Evolutionary conservation across 2,888 invertebrate genomes (phyloP), one percentile per base, ranked within the genome.

Genomic region (Stegana nigrithorax): DNA sequence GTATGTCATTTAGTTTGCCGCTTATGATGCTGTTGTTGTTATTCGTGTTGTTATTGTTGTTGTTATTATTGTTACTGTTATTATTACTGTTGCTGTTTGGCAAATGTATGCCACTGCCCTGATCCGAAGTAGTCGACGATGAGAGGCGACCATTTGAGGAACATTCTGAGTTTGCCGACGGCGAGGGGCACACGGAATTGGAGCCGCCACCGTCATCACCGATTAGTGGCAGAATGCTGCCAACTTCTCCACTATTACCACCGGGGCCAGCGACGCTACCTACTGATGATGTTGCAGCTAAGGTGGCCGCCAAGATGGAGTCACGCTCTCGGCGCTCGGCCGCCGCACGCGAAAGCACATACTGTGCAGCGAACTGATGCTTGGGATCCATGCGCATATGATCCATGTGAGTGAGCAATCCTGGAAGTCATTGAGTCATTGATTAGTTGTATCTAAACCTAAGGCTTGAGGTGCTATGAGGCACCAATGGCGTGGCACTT

Each of bases 361-460:
- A 96, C 83, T 96, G 96, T 26, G 96, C 96, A 42, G 96, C 96
- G 81, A 96, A 96, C 85, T 96, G 96, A 87, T 96, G 96, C 85
- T 96, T 96, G 0, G 96, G 95, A 85, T 96, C 96, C 95, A 96
- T 96, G 80, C 96, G 90, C 96, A 96, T 96, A 84, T 96, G 95
- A 81, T 96, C 96, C 96, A 96, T 96, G 84, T 96, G 96, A 64
- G 94, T 93, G 63, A 96, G 89, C 27, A 96, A 89, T 81, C 96
- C 96, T 96, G 8, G 25, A 42, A 26, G 5, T 64, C 55, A 21
- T 32, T 14, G 6, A 10, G 23, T 12, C 7, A 6, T 21, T 23
- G 23, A 47, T 47, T 8, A 21, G n/a, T n/a, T n/a, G n/a, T n/a
- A n/a, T n/a, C n/a, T n/a, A 45, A 4, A 53, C n/a, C 12, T 39